Evolutionary conservation across 2,797 vertebrate species (phyloP).

Genomic region (Oreochromis grahami): DNA sequence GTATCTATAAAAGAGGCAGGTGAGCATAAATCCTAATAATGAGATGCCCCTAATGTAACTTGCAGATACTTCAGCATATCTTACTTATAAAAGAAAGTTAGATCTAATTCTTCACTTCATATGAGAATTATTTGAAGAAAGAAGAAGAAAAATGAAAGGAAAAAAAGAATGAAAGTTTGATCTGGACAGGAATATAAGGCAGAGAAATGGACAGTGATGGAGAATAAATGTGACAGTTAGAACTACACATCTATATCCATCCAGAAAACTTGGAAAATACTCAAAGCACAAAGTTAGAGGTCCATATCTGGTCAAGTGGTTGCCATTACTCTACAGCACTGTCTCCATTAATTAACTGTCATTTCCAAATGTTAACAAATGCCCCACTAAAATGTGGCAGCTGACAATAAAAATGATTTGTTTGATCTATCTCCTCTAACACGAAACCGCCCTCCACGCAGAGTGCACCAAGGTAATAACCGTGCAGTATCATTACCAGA

Average conservation of each 20-base stretch:
- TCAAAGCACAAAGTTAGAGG: not conserved
- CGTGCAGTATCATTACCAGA: constrained; percentile 54
- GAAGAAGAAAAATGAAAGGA: not conserved
- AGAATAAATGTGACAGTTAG: not conserved
- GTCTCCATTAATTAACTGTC: constrained; percentile 48
- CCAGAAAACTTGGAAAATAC: not conserved
- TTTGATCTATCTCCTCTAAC: constrained; percentile 41
- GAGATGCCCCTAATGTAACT: constrained; percentile 6
- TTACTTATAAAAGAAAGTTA: not conserved
- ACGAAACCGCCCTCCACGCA: constrained; percentile 15
- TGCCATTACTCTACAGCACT: constrained; percentile 10
- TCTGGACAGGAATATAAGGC: not conserved
- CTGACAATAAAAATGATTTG: constrained; percentile 63
- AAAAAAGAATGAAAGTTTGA: not conserved
- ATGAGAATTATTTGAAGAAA: not conserved
- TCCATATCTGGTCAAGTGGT: constrained; percentile 12
- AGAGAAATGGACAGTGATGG: not conserved
- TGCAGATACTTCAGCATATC: not conserved
- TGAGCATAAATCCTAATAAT: constrained; percentile 5
- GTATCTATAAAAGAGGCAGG: not conserved
- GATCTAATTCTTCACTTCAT: not conserved
- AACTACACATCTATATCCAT: not conserved
- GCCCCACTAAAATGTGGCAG: constrained; percentile 33
- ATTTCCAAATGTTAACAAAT: constrained; percentile 60
- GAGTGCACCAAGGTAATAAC: constrained; percentile 50